Evolutionary conservation across 64 coral and sea anemone species (phyloP).

Genomic region (Platygyra sinensis): DNA sequence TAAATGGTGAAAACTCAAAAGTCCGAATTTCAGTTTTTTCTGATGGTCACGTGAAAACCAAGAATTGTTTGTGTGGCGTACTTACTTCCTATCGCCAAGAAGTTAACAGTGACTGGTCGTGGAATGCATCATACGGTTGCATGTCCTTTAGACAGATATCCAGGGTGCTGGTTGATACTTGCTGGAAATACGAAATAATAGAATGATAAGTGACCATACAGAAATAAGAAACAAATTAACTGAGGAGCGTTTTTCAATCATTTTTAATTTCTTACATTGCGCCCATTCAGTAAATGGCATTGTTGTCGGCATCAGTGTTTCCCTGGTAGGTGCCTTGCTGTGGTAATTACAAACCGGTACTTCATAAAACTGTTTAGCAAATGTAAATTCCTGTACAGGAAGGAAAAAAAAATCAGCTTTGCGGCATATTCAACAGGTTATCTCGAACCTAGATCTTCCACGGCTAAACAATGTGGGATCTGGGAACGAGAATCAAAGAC

Average conservation of each 20-base stretch:
- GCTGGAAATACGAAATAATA: too few species aligned
- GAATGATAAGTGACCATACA: too few species aligned
- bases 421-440: too few species aligned
- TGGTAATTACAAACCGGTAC: conserved; percentile 56
- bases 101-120: conserved; percentile 77
- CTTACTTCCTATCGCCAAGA: conserved; percentile 68
- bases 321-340: conserved; percentile 59
- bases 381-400: conserved; percentile 20
- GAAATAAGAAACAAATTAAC: too few species aligned
- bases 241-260: too few species aligned
- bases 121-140: conserved; percentile 63
- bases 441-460: too few species aligned
- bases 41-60: too few species aligned
- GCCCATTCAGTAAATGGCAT: conserved; percentile 82
- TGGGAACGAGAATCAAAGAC: too few species aligned
- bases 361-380: conserved; percentile 50
- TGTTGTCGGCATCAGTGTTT: conserved; percentile 59
- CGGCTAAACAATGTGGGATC: too few species aligned
- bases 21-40: too few species aligned
- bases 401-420: neutral
- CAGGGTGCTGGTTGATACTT: neutral
- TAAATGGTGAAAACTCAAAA: too few species aligned
- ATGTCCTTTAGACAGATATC: conserved; percentile 79
- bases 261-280: conserved; percentile 35
- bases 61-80: neutral